These are phyloP conservation scores for Garrulus glandarius DNA, from an alignment of 2,797 vertebrate genomes.

Conservation along the genomic window DNA sequence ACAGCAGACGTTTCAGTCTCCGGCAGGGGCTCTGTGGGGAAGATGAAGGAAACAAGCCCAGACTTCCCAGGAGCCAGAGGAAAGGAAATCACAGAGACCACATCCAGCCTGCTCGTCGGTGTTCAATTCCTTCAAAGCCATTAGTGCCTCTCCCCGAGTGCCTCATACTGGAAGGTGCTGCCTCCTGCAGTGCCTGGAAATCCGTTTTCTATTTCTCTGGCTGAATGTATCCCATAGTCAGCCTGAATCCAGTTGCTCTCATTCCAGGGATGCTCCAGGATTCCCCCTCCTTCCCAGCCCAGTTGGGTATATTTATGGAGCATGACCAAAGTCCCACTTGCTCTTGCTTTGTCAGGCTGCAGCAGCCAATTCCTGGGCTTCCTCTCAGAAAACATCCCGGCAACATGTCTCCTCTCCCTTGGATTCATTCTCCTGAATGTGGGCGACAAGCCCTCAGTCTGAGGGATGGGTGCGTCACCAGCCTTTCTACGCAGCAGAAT, in stretches of 20 bases:
- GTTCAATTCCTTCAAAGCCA: neutral
- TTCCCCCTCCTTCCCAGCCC: neutral
- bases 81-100: neutral
- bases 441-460: neutral
- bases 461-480: neutral
- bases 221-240: neutral
- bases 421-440: neutral
- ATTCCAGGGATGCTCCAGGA: neutral
- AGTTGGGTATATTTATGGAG: neutral
- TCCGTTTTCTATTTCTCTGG: neutral
- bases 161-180: neutral
- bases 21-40: neutral
- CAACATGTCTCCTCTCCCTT: neutral
- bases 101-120: neutral
- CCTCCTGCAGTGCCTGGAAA: slow-evolving; percentile 24
- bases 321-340: neutral
- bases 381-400: neutral
- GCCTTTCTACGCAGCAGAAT: neutral
- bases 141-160: neutral
- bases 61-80: neutral
- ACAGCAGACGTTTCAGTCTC: neutral
- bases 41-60: neutral
- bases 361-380: neutral
- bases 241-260: neutral
- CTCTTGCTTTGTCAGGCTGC: neutral